Base-by-base conservation (phyloP, 53 echinoderm and acorn worm species). In the Crossaster papposus region DNA sequence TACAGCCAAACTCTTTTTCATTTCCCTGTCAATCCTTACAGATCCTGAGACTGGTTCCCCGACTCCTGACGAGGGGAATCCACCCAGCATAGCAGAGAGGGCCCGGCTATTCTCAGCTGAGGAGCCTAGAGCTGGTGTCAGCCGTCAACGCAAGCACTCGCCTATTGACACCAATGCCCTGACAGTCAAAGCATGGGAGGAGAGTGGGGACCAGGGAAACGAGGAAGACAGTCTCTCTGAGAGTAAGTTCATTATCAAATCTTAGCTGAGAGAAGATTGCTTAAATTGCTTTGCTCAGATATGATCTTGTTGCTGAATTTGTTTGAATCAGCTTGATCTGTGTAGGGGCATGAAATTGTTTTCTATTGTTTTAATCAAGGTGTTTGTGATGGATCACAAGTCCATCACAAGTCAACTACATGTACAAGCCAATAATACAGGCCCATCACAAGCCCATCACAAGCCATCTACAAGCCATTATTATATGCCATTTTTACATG, bases 81-180 rank as follows among this genome's bases (percentile, higher is more conserved):
- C 77, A 12, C 3, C n/a, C 17, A 36, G 62, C 63, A 38, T 87
- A 18, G 64, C 87, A n/a, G 87, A 87, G 17, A 75, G 87, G 37
- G 87, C 64, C 54, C 75, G 52, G 14, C 54, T 35, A 58, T 87
- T 87, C 30, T 54, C 80, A 13, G 76, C 55, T 22, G 87, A 75
- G n/a, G 87, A 87, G 29, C 52, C 72, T 33, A 72, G 35, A 30
- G n/a, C 0, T 24, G 72, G 58, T 5, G 20, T 18, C 33, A 53
- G 0, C 30, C 38, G 28, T 23, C 78, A 51, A 51, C 78, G 24
- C 14, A 78, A 23, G 22, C 78, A 51, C 2, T 18, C 30, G n/a
- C 78, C 78, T 23, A 10, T 51, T 44, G 51, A 22, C 8, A 12
- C 51, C 24, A 51, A 12, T 74, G 34, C 75, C 30, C 78, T 50